Percentiles rank a stretch among this genome's conserved stretches.
Evolutionary conservation across 2,113 vertebrate genomes (phyloP).

Genomic region (Phoxinus phoxinus): DNA sequence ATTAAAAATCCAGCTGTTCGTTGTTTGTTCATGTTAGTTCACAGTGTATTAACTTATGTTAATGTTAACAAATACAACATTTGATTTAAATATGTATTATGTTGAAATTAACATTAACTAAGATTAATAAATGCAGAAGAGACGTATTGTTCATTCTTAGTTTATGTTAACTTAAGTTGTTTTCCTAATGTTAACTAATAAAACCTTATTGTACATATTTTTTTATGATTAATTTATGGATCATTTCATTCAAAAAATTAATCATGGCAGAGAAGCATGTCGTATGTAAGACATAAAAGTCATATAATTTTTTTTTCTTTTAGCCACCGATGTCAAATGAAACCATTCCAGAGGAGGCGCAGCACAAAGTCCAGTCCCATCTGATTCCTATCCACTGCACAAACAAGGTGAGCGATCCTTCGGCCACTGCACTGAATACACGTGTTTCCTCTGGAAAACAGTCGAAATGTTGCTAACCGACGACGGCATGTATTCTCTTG

Average conservation of each 20-base stretch:
- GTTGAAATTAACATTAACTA: no score
- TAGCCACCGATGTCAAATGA: slow-evolving; percentile 83
- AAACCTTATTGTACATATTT: no score
- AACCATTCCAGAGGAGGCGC: slow-evolving; percentile 74
- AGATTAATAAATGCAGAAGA: no score
- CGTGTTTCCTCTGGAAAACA: neutral
- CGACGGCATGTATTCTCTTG: neutral
- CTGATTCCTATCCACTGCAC: slow-evolving; percentile 86
- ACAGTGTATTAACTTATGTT: no score
- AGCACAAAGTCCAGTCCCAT: slow-evolving; percentile 75
- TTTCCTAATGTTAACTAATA: no score
- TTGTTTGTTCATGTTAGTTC: no score
- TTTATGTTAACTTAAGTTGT: no score
- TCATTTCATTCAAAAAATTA: neutral
- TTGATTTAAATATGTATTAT: no score
- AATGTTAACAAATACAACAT: no score
- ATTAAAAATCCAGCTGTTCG: no score
- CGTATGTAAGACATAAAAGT: neutral
- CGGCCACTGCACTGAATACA: neutral
- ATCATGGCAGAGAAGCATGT: neutral
- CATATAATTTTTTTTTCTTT: neutral
- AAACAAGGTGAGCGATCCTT: slow-evolving; percentile 81
- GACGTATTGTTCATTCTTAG: no score
- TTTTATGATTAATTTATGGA: neutral
- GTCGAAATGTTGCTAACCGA: neutral